Evolutionary conservation across 2,888 invertebrate species (phyloP), one percentile per base, ranked within the genome.

Genomic region (Nomada goodeniana): DNA sequence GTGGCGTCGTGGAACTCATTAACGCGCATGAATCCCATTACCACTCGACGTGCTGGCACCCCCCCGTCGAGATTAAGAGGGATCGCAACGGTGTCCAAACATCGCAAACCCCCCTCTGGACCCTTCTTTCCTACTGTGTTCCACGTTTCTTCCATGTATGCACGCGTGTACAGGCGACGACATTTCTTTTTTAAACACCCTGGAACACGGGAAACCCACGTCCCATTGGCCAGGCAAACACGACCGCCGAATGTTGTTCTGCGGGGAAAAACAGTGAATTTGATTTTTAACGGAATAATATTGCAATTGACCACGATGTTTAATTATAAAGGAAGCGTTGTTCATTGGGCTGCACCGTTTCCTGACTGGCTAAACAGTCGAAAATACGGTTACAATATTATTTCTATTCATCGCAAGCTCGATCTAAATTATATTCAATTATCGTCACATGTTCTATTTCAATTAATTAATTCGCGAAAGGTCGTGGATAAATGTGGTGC

Each of bases 221-320:
- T 36, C 36, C 80, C 86, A 85, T 85, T 87, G 86, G 81, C 69
- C 76, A 72, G 78, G 68, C 81, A 87, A 86, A 87, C 85, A 86
- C 60, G 67, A 65, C 18, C 18, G n/a, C 52, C 7, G 18, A 18
- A n/a, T 7, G 18, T 7, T 52, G 52, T 52, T 52, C 4, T n/a
- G 52, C 4, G 18, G 18, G 18, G 52, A n/a, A 36, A 36, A 36
- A 0, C 7, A 36, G 36, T 7, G 7, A 7, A 36, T 36, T 36
- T 7, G 7, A 36, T 36, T 36, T 7, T 29, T 7, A 29, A 29
- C 29, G 29, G 0, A 7, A 29, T 29, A 29, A 29, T 29, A 29
- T 29, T 29, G 7, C 50, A 2, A 7, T 50, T 18, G 13, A 18
- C 15, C 15, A 18, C 15, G 18, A 2, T 5, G 50, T 50, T 36